Base-by-base conservation (phyloP, 1,140 invertebrate genomes). In the Myzus persicae region DNA sequence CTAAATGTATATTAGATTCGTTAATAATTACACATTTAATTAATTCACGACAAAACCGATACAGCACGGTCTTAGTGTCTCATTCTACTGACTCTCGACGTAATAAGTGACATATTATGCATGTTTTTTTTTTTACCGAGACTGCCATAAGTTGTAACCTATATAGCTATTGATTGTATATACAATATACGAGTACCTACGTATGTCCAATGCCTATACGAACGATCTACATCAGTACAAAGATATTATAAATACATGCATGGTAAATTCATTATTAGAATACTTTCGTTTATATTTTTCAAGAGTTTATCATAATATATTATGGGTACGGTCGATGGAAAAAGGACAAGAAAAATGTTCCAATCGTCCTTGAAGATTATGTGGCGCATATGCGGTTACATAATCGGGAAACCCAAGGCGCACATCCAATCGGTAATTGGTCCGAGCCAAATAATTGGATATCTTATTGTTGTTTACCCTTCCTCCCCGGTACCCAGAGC, bases 341-440 rank as follows among this genome's bases (percentile, higher is more conserved):
- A 92, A 92, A 82, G 42, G 36, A 48, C 91, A 42, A 9, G 36
- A 85, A 93, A 93, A 85, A 93, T 85, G 91, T 93, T 93, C 36
- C 81, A 54, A 93, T 54, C 81, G 91, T 51, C 91, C 91, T 93
- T 93, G 91, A 84, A 93, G 11, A 93, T 85, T 85, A 51, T 85
- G 36, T 84, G 81, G 91, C 91, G 91, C 91, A 93, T 82, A 84
- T 40, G 46, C 46, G 91, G 91, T 93, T 93, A 93, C 91, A 84
- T 85, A 84, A 92, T 92, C 67, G 91, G 91, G 76, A 93, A 93
- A 93, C 76, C 46, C 81, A 84, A 93, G 91, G 91, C 91, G 91
- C 91, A 93, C 91, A 54, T 93, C 91, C 91, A 93, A 93, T 93
- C 91, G 91, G 91, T 93, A 93, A 93, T 93, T 93, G 91, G 91